A percentile compares a stretch with the other conserved stretches of the same genome.
Evolutionary conservation across 2,888 invertebrate genomes (phyloP).

Genomic region (Andrena haemorrhoa): DNA sequence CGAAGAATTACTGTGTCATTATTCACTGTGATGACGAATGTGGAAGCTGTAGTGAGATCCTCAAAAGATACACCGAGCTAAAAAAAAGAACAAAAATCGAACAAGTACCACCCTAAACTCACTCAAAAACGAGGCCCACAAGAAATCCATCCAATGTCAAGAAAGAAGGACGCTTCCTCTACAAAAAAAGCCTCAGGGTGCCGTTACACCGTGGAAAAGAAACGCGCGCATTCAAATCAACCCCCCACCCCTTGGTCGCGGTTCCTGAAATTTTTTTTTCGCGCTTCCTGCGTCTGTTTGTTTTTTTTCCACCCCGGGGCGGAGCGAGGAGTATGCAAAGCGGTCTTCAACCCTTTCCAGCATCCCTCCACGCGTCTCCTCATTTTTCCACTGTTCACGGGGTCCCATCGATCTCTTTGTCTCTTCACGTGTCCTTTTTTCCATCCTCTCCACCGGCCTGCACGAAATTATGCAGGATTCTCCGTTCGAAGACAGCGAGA

Average conservation of each 20-base stretch:
- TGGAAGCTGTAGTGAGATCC: no score
- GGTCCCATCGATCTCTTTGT: slow-evolving; percentile 40
- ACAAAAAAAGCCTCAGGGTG: slow-evolving; percentile 21
- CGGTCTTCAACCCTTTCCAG: slow-evolving; percentile 78
- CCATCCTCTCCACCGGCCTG: slow-evolving; percentile 40
- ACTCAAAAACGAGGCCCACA: no score
- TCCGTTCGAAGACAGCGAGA: slow-evolving; percentile 53
- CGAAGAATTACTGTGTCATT: no score
- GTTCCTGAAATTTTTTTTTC: slow-evolving; percentile 73
- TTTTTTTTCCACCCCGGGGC: slow-evolving; percentile 67
- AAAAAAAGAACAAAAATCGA: no score
- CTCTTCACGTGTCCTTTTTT: slow-evolving; percentile 33
- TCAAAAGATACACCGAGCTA: no score
- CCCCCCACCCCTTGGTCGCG: slow-evolving; percentile 39
- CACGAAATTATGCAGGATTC: slow-evolving; percentile 73
- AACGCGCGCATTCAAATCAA: slow-evolving; percentile 80
- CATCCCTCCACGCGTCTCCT: slow-evolving; percentile 72
- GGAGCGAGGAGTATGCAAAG: slow-evolving; percentile 77
- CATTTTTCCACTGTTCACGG: slow-evolving; percentile 33
- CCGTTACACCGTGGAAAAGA: slow-evolving; percentile 34
- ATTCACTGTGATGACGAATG: no score
- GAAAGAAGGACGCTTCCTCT: slow-evolving; percentile 53
- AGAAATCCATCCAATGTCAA: slow-evolving; percentile 28
- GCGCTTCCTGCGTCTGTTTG: slow-evolving; percentile 82
- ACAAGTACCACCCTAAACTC: no score